Evolutionary conservation across 1,140 invertebrate species (phyloP), one percentile per base, ranked within the genome.

Genomic region (Acromyrmex charruanus): DNA sequence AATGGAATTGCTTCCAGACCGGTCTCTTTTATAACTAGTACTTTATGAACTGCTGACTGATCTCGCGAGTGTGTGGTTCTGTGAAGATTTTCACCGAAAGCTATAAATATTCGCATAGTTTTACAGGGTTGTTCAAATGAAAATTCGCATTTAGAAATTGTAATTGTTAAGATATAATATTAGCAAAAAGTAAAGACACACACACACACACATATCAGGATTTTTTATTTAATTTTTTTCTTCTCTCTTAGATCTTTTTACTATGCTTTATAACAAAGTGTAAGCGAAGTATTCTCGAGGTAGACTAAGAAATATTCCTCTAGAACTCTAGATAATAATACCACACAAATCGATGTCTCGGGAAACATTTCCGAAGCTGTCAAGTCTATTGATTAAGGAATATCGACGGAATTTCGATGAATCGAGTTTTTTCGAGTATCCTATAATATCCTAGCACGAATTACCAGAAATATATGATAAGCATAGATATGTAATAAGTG

Each of bases 391-490:
- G 25, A 59, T 44, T 9, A 39, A 31, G n/a, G 16, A 58, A 58
- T 21, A 58, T 72, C 21, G 39, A 71, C 10, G 9, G 21, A 72
- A 49, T 61, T 72, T 74, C 18, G 14, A 74, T 31, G 31, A 59
- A 18, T 21, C 35, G 31, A 35, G 28, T 25, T 71, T 39, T 81
- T 28, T 58, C 9, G 10, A 35, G 31, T 6, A 35, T 35, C 31
- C 31, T 35, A 6, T 25, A n/a, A 44, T 25, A 53, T 51, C 25
- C 61, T 12, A 12, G 77, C 21, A 21, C 4, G 16, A 7, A 44
- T 71, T 21, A 49, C 72, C n/a, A 49, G 35, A 82, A 82, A 82
- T n/a, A 1, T 39, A 16, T 35, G 39, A 44, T 39, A 9, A 44
- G 10, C 0, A 10, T 44, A 44, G 39, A 44, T 21, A 21, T 2